These are phyloP conservation scores for Drepana arcuata DNA, from an alignment of 1,140 invertebrate species.

Conservation along the genomic window DNA sequence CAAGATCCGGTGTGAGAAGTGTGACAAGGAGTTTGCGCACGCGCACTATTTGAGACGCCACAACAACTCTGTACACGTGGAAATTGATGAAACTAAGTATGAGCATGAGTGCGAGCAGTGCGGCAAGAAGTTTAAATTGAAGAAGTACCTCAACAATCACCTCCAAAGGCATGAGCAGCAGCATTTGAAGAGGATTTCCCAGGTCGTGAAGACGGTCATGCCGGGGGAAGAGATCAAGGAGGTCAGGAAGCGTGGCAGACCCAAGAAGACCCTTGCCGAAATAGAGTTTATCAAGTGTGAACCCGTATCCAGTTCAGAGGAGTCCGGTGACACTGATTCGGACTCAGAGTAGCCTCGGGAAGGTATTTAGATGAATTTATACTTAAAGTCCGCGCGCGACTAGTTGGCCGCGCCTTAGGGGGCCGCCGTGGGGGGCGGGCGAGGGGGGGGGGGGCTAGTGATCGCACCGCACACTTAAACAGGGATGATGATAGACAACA, in stretches of 20 bases:
- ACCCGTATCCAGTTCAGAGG: conserved; percentile 39
- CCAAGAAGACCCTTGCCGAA: conserved; percentile 30
- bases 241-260: conserved; percentile 23
- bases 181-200: conserved; percentile 55
- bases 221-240: conserved; percentile 19
- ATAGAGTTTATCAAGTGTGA: conserved; percentile 64
- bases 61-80: conserved; percentile 53
- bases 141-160: conserved; percentile 53
- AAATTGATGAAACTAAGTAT: conserved; percentile 47
- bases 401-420: no score
- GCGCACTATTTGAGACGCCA: conserved; percentile 50
- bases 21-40: conserved; percentile 57
- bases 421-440: no score
- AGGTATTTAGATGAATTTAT: no score
- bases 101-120: conserved; percentile 50
- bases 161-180: conserved; percentile 57
- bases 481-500: no score
- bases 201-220: conserved; percentile 59
- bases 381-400: no score
- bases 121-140: conserved; percentile 58
- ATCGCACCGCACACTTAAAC: no score
- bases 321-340: conserved; percentile 19
- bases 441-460: no score
- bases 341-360: conserved; percentile 21
- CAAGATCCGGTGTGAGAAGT: conserved; percentile 54